Base-by-base conservation (phyloP, 2,113 vertebrate species). In the Gymnorhina tibicen region DNA sequence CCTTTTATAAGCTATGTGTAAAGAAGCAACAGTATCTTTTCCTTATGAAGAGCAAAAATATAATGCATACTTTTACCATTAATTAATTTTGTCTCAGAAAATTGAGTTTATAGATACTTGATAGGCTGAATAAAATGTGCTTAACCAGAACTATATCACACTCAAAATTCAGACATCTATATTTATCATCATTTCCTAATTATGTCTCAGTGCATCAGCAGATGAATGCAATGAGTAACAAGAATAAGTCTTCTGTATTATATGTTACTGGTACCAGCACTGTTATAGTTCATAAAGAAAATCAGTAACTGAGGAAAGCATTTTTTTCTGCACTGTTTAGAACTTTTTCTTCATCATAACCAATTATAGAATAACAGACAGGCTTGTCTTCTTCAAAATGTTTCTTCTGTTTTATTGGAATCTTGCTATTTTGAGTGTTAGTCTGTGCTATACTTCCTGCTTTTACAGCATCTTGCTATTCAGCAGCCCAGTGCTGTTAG, bases 121-220 rank as follows among this genome's bases (percentile, higher is more conserved):
- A 66, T 66, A 80, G 55, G 30, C 24, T 78, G 47, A 82, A 73
- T 72, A 72, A 78, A 83, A 78, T 53, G 44, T 73, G 47, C 53
- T 73, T 84, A 64, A 84, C 59, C 39, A 66, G 52, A 66, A 70
- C 35, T 37, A 30, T 63, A 70, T 42, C 52, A 60, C 52, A 62
- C 33, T 72, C 76, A 92, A 85, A 94, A 96, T 73, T 72, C 76
- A 79, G 87, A 68, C 93, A 82, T 96, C 50, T 63, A 89, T 96
- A 74, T 96, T 49, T 67, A 95, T 96, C 78, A 88, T 55, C 35
- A 60, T 80, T 35, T 92, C 75, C 79, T 94, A 87, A 97, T 96
- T 93, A 96, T 95, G 32, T 64, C 47, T 64, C 60, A 53, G 32
- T 79, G 60, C 49, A 79, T 55, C 60, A 64, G 70, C 85, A 94